Evolutionary conservation across 2,113 vertebrate genomes (phyloP), one percentile per base, ranked within the genome.

Genomic region (Burhinus oedicnemus): DNA sequence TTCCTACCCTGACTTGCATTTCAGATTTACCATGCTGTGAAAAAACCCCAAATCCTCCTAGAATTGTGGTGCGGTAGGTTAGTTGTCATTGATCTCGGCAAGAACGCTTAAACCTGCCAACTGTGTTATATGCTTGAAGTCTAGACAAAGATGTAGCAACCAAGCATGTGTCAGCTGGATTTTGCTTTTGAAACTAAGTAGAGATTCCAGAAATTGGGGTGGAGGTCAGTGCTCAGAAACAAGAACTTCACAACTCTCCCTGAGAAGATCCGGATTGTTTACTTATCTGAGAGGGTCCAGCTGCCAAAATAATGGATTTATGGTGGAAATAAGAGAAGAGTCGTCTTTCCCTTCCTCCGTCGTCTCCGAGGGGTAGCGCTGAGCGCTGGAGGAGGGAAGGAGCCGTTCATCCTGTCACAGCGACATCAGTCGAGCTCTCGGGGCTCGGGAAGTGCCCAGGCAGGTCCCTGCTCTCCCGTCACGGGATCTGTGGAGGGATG

Each of bases 81-180:
- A 8, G 47, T 70, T 75, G 83, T 78, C 89, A 66, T 5, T 88
- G 92, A 77, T 92, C 91, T 86, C 47, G 5, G 71, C 71, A 68
- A 83, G 93, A 93, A 49, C 2, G 62, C 83, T 77, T 22, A 25
- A 65, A 74, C 54, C 89, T 95, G 96, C 89, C 96, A 96, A 89
- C 60, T 95, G 91, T 91, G 94, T 55, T 74, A 84, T 2, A 40
- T 76, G 91, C 89, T 79, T 27, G 78, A 55, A 55, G 90, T 94
- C 89, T 87, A 91, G 95, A 91, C 89, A 6, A 62, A 32, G 87
- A 89, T 94, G 95, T 45, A 65, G 91, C 93, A 97, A 94, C 69
- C 82, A 27, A 2, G 16, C 16, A 0, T 29, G 65, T 71, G 84
- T 82, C 94, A 94, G 91, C 87, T 93, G 94, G 84, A 7, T 23